Evolutionary conservation across 2,888 invertebrate species (phyloP).

Genomic region (Tenthredo amoena): DNA sequence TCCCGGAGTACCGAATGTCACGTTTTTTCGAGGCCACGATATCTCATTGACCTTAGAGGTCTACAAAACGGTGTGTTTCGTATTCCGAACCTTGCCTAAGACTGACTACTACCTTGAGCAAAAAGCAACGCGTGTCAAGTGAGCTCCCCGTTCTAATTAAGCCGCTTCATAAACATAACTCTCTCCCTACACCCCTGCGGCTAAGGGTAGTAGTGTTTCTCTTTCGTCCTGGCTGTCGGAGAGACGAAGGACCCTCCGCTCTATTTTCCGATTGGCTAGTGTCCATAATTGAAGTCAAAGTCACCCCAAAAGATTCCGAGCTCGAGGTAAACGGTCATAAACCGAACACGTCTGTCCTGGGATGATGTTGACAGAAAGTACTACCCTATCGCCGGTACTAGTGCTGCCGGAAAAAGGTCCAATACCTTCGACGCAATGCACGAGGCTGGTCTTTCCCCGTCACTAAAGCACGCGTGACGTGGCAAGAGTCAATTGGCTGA

Average conservation of each 20-base stretch:
- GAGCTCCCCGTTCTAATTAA: conserved; percentile 64
- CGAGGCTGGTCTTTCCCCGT: conserved; percentile 49
- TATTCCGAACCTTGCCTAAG: not conserved
- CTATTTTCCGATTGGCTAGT: conserved; percentile 72
- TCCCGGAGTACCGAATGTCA: not conserved
- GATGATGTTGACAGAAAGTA: conserved; percentile 43
- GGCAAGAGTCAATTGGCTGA: conserved; percentile 55
- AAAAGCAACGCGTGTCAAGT: conserved; percentile 53
- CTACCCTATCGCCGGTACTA: not conserved
- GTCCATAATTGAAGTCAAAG: conserved; percentile 68
- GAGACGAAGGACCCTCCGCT: conserved; percentile 56
- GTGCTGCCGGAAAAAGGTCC: conserved; percentile 48
- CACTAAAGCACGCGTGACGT: conserved; percentile 59
- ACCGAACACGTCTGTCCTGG: conserved; percentile 48
- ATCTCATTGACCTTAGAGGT: not conserved
- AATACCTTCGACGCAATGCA: conserved; percentile 62
- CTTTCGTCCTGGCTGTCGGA: conserved; percentile 41
- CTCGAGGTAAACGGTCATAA: conserved; percentile 64
- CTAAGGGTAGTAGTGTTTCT: conserved; percentile 52
- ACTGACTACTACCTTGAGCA: conserved; percentile 34
- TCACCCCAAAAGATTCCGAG: conserved; percentile 55
- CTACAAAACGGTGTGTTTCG: not conserved
- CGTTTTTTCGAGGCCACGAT: not conserved
- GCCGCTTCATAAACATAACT: conserved; percentile 68
- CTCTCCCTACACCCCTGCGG: conserved; percentile 45